Evolutionary conservation across 1,140 invertebrate species (phyloP).

Genomic region (Drosophila trapezifrons): DNA sequence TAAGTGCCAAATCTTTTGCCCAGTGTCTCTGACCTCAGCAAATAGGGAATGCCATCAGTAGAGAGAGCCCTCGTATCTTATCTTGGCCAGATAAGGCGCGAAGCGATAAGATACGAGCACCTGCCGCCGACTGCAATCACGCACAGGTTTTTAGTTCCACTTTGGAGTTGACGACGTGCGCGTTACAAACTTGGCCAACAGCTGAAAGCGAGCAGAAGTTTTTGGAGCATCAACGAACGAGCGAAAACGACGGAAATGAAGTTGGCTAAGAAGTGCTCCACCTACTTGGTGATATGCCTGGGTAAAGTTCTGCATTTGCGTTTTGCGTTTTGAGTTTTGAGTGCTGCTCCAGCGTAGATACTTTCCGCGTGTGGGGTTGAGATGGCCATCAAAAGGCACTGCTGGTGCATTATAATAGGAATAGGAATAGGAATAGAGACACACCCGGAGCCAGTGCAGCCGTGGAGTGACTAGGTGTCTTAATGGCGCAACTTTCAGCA

Average conservation of each 20-base stretch:
- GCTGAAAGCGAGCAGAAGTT: slow-evolving; percentile 43
- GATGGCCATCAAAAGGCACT: slow-evolving; percentile 18
- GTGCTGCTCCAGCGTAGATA: slow-evolving; percentile 6
- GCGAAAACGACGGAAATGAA: slow-evolving; percentile 69
- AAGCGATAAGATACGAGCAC: slow-evolving; percentile 65
- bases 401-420: slow-evolving; percentile 12
- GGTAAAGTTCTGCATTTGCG: slow-evolving; percentile 68
- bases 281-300: slow-evolving; percentile 79
- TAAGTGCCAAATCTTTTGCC: not conserved
- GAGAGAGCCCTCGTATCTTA: slow-evolving; percentile 46
- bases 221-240: slow-evolving; percentile 39
- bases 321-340: slow-evolving; percentile 21
- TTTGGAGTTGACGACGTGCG: slow-evolving; percentile 65
- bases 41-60: not conserved
- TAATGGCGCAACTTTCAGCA: slow-evolving; percentile 35
- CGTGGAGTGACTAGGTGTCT: not conserved
- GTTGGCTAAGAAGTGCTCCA: slow-evolving; percentile 75
- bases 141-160: slow-evolving; percentile 64
- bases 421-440: not conserved
- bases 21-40: slow-evolving; percentile 34
- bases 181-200: slow-evolving; percentile 54
- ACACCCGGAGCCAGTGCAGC: slow-evolving; percentile 9
- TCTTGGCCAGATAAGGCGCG: slow-evolving; percentile 21
- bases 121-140: slow-evolving; percentile 56
- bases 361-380: not conserved